phyloP scores from a whole-genome alignment of 2,797 vertebrate genomes.

The Hypotaenidia philippensis region DNA sequence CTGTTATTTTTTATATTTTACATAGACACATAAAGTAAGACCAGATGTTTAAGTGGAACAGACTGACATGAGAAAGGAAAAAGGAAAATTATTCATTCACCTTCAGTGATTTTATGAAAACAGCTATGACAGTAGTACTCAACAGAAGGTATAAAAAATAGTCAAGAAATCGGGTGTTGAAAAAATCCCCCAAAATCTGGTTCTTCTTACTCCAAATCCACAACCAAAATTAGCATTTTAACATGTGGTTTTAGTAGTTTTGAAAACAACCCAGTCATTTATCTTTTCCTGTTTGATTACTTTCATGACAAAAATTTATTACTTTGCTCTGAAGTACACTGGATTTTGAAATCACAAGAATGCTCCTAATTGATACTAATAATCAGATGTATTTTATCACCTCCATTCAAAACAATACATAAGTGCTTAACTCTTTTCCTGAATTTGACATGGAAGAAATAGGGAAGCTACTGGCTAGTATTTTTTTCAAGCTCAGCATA shows the following conservation, averaged over 20 bases:
- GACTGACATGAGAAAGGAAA: background rate
- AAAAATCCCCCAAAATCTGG: background rate
- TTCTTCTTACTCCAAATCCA: background rate
- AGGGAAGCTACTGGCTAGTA: slow-evolving; percentile 21
- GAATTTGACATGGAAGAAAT: slow-evolving; percentile 44
- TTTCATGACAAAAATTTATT: background rate
- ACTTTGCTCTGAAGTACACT: background rate
- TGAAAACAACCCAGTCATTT: background rate
- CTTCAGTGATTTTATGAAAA: background rate
- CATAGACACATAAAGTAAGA: background rate
- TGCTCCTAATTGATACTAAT: background rate
- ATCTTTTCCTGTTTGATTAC: background rate
- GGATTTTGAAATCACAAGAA: slow-evolving; percentile 14
- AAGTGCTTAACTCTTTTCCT: slow-evolving; percentile 31
- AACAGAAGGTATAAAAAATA: background rate
- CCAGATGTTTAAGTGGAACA: background rate
- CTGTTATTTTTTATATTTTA: background rate
- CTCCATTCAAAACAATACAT: slow-evolving; percentile 33
- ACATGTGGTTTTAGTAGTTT: background rate
- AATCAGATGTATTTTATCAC: slow-evolving; percentile 32
- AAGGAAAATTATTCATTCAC: background rate
- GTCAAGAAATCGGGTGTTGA: background rate
- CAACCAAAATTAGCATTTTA: background rate
- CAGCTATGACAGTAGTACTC: background rate
- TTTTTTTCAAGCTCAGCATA: slow-evolving; percentile 17